Conservation (phyloP, 1,140 invertebrate species). For the Battus philenor region DNA sequence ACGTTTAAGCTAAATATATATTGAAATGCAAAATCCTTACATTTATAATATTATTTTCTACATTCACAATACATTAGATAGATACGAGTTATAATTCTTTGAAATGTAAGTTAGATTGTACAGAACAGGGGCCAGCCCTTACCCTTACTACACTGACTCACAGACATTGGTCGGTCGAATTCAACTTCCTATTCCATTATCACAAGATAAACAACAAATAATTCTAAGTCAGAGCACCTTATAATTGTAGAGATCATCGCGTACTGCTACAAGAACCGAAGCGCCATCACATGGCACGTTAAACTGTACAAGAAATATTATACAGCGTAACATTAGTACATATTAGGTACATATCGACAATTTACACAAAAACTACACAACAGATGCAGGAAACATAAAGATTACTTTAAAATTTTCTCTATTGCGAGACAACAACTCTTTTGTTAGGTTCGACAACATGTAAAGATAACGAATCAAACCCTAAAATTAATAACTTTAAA, state of each 20-base stretch:
- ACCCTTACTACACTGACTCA: constrained; percentile 44
- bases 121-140: constrained; percentile 57
- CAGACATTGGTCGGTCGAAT: constrained; percentile 62
- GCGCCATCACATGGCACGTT: constrained; percentile 63
- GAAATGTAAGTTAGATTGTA: constrained; percentile 23
- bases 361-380: constrained; percentile 55
- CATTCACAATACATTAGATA: constrained; percentile 19
- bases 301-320: constrained; percentile 64
- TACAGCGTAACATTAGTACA: constrained; percentile 53
- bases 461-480: too few relatives aligned
- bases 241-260: constrained; percentile 72
- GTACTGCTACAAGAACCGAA: constrained; percentile 45
- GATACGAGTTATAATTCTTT: constrained; percentile 8
- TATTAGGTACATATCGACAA: constrained; percentile 70
- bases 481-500: too few relatives aligned
- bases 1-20: constrained; percentile 42
- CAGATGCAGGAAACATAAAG: too few relatives aligned
- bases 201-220: constrained; percentile 68
- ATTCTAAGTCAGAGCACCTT: constrained; percentile 73
- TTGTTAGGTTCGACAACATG: too few relatives aligned
- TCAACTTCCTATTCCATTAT: constrained; percentile 57
- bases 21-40: constrained; percentile 55
- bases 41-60: constrained; percentile 27
- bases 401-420: too few relatives aligned
- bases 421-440: too few relatives aligned